Percentiles rank a stretch among this genome's conserved stretches.
Conservation (phyloP, 1,140 invertebrate genomes). For the Sesamia nonagrioides region DNA sequence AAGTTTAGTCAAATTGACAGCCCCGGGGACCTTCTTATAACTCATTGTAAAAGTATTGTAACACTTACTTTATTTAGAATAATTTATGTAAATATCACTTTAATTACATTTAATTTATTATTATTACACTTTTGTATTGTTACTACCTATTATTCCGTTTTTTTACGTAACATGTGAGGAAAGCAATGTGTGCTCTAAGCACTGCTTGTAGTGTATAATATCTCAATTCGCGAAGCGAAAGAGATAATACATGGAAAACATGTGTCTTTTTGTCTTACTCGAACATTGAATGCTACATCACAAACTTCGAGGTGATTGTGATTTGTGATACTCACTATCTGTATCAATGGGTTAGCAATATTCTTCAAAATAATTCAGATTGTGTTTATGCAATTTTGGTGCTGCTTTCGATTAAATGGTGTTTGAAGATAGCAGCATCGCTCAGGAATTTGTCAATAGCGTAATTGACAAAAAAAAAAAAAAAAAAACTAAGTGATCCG, state of each 20-base stretch:
- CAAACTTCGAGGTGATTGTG: too few relatives aligned
- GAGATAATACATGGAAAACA: neutral
- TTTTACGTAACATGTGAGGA: slow-evolving; percentile 25
- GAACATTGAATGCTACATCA: neutral
- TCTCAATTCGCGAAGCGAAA: neutral
- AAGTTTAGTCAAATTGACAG: slow-evolving; percentile 45
- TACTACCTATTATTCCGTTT: slow-evolving; percentile 46
- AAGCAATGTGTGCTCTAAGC: slow-evolving; percentile 15
- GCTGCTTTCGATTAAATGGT: neutral
- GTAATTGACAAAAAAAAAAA: too few relatives aligned
- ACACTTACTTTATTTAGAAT: slow-evolving; percentile 44
- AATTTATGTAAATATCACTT: slow-evolving; percentile 47
- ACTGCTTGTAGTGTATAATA: neutral
- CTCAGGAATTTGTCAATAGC: neutral
- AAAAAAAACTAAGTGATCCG: too few relatives aligned
- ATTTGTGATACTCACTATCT: too few relatives aligned
- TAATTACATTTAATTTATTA: slow-evolving; percentile 48
- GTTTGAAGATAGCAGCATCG: neutral
- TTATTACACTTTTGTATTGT: slow-evolving; percentile 47
- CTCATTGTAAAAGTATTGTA: slow-evolving; percentile 48
- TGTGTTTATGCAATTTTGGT: too few relatives aligned
- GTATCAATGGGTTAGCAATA: too few relatives aligned
- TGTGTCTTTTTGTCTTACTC: neutral
- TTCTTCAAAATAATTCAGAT: too few relatives aligned
- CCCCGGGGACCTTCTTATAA: slow-evolving; percentile 42